Base-by-base conservation (phyloP, 2,113 vertebrate genomes). In the Sinosuthora webbiana region DNA sequence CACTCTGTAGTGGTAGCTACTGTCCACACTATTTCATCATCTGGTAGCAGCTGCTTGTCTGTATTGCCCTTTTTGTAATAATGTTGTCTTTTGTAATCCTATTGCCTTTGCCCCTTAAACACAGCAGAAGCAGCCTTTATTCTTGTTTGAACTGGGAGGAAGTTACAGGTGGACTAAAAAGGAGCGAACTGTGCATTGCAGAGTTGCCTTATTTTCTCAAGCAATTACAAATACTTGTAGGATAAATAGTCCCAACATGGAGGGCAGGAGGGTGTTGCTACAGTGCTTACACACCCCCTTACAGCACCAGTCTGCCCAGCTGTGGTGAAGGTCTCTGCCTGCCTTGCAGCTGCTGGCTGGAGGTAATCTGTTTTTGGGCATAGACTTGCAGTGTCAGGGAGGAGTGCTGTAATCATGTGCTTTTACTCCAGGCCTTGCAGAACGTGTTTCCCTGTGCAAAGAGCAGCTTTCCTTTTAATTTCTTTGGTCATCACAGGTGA, bases 21-120 rank as follows among this genome's bases (percentile, higher is more conserved):
- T 60, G n/a, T 57, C 33, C 0, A 0, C 42, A 7, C 8, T 74
- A 1, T 44, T 57, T 62, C 22, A 16, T 18, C 6, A 28, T 56
- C 25, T 18, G 14, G 23, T 37, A 52, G 52, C 41, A 74, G 7
- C 27, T 87, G 31, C 71, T 70, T 13, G 2, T 35, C 53, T 62
- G 21, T 30, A 7, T 39, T 83, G 49, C 35, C 24, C 12, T 74
- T 83, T 17, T 47, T 55, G 22, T 19, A 52, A 37, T 19, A 52
- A 37, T 44, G 0, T 9, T 14, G 49, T 78, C 20, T 79, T 88
- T 21, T 45, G 9, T 27, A 79, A 14, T 53, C 33, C 35, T 76
- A 0, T 33, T 90, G 65, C 28, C 9, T 10, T 23, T 75, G 24
- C 55, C 35, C 6, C 52, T 85, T 60, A 79, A 83, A 30, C 7